These are phyloP conservation scores for Festucalex cinctus DNA, from an alignment of 2,113 vertebrate genomes.

Conservation along the genomic window DNA sequence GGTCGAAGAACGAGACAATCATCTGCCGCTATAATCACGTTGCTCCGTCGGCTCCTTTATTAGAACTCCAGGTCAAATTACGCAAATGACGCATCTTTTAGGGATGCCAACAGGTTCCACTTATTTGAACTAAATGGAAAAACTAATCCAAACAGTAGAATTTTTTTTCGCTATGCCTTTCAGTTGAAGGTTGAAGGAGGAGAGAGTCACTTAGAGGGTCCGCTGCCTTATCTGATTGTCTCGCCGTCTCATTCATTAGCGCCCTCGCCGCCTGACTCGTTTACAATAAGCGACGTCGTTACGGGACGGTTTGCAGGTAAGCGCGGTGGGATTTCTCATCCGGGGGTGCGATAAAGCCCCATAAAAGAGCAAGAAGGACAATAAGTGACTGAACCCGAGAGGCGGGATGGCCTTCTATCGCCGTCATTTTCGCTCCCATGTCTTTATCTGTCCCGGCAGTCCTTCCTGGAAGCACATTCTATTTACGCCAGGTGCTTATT, in stretches of 20 bases:
- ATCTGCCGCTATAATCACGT: conserved; percentile 53
- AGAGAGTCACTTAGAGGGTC: conserved; percentile 64
- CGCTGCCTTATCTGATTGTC: conserved; percentile 59
- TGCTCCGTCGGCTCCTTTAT: conserved; percentile 73
- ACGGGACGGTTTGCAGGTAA: conserved; percentile 58
- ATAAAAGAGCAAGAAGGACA: conserved; percentile 45
- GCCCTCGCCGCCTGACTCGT: conserved; percentile 55
- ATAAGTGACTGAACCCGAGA: not conserved
- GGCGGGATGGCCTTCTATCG: not conserved
- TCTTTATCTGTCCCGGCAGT: conserved; percentile 2
- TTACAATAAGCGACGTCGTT: conserved; percentile 64
- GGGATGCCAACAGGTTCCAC: no score
- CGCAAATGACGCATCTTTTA: conserved; percentile 47
- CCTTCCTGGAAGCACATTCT: not conserved
- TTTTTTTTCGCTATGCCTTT: no score
- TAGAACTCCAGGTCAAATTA: conserved; percentile 69
- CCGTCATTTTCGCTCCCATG: not conserved
- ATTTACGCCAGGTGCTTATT: conserved; percentile 1
- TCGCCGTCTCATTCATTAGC: conserved; percentile 62
- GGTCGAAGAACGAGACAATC: conserved; percentile 33
- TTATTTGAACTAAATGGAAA: no score
- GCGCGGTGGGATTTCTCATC: conserved; percentile 53
- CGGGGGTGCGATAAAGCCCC: conserved; percentile 12
- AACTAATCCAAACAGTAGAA: not conserved
- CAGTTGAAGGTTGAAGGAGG: conserved; percentile 60